Evolutionary conservation across 1,140 invertebrate species (phyloP), one percentile per base, ranked within the genome.

Genomic region (Vanessa tameamea): DNA sequence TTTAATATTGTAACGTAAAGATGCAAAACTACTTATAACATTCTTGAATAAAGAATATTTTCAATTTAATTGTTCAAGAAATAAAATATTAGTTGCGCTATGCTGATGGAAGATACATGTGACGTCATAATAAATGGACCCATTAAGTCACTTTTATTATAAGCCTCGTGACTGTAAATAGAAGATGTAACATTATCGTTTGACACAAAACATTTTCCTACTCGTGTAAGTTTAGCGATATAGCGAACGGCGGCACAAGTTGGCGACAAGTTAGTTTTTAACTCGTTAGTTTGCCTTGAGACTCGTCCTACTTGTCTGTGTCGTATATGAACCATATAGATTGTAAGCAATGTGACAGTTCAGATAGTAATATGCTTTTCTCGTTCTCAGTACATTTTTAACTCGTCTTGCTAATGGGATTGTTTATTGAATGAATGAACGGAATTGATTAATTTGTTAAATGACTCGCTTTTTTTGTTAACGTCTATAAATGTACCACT

Each of bases 201-300:
- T 50, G n/a, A 53, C 47, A 69, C 5, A 15, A 23, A 69, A 61
- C 55, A 69, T 69, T 57, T 69, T 61, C 55, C 57, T 69, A 69
- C 63, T 69, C 47, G 55, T 50, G 57, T 69, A 69, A 69, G 68
- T 69, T 72, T 23, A 65, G 64, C 51, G 64, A 65, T 48, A 72
- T 65, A 72, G 61, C n/a, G 47, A 66, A 65, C 48, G 59, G 55
- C 48, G 70, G 70, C 7, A 20, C 31, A 72, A 72, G 70, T 72
- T 72, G 63, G 48, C 63, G 57, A 65, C 63, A 72, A 72, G 70
- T 72, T 72, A 72, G 63, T 72, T 72, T 72, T 72, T 72, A 72
- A 72, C 70, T 72, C 43, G 63, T 65, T 65, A 72, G 70, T 72
- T 72, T 57, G 61, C 63, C 59, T 20, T 57, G 50, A 65, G 70